A percentile compares a stretch with the other conserved stretches of the same genome.
Evolutionary conservation across 2,888 invertebrate genomes (phyloP).

Genomic region (Griposia aprilina): DNA sequence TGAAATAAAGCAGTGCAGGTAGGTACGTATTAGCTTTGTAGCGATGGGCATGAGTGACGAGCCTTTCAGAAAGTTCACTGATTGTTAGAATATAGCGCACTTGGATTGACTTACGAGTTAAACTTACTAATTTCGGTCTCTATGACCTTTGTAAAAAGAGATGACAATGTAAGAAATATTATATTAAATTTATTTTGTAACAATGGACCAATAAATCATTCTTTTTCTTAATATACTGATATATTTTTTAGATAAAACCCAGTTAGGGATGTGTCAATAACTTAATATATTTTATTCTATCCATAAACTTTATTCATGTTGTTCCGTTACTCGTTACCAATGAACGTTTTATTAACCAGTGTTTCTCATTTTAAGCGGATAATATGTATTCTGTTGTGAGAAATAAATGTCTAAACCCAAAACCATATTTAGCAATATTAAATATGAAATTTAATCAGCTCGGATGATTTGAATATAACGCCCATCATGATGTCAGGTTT

Average conservation of each 20-base stretch:
- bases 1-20: background rate
- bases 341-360: background rate
- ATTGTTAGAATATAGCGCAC: background rate
- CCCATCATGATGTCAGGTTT: background rate
- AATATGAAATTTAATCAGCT: no score
- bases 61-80: background rate
- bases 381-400: background rate
- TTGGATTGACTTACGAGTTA: background rate
- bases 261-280: background rate
- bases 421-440: background rate
- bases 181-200: background rate
- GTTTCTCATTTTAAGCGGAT: background rate
- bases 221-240: background rate
- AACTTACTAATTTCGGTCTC: no score
- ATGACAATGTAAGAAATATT: background rate
- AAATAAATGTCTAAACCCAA: background rate
- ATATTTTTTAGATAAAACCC: background rate
- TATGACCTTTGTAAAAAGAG: background rate
- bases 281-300: no score
- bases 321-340: background rate
- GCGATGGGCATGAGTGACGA: no score
- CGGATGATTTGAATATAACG: constrained; percentile 22
- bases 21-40: background rate
- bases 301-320: background rate
- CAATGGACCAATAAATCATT: background rate